Conservation (phyloP, 2,797 vertebrate species). For the Macroramphosus scolopax region DNA sequence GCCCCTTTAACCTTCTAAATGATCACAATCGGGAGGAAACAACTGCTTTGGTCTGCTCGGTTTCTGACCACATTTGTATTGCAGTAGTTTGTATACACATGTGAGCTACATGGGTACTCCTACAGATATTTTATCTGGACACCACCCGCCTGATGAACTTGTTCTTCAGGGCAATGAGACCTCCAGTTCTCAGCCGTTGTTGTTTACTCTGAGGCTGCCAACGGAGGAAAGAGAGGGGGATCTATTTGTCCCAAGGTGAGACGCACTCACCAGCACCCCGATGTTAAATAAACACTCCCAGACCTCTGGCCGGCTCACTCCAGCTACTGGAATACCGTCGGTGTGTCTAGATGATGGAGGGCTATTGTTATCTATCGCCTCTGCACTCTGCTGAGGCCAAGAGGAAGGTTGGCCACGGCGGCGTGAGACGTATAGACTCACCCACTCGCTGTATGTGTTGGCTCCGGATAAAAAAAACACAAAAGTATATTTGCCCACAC, state of each 20-base stretch:
- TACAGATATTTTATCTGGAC: too few relatives aligned
- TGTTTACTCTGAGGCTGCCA: conserved; percentile 67
- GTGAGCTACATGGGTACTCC: too few relatives aligned
- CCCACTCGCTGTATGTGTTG: conserved; percentile 67
- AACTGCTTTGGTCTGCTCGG: conserved; percentile 33
- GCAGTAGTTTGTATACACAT: too few relatives aligned
- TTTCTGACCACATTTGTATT: too few relatives aligned
- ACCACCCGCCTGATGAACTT: conserved; percentile 66
- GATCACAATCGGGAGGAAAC: conserved; percentile 65
- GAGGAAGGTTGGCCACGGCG: conserved; percentile 45
- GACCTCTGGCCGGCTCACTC: conserved; percentile 67
- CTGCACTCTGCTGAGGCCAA: conserved; percentile 67
- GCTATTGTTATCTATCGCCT: conserved; percentile 77
- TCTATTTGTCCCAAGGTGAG: conserved; percentile 75
- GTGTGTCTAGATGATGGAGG: conserved; percentile 76
- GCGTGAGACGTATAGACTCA: conserved; percentile 58
- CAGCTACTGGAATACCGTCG: conserved; percentile 69
- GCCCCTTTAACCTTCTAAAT: conserved; percentile 73
- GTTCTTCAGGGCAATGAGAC: conserved; percentile 60
- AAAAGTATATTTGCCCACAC: conserved; percentile 65
- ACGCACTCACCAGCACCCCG: conserved; percentile 58
- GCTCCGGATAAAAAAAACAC: conserved; percentile 81
- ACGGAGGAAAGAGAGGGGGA: conserved; percentile 53
- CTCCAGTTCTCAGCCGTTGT: conserved; percentile 55
- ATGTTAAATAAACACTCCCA: conserved; percentile 78